These are phyloP conservation scores for Drosophila fungiperda DNA, from an alignment of 2,888 invertebrate genomes.

Conservation along the genomic window DNA sequence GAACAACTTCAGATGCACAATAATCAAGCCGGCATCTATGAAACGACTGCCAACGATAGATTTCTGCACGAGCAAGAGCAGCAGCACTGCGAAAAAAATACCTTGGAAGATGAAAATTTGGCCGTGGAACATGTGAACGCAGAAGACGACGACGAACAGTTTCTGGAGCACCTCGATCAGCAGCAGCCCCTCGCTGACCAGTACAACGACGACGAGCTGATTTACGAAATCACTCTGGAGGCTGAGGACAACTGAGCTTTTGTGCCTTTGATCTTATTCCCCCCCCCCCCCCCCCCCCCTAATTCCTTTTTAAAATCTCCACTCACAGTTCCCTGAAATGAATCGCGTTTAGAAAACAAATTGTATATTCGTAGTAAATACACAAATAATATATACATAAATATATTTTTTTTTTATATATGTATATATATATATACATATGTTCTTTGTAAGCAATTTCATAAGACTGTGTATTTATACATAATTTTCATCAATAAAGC, in stretches of 20 bases:
- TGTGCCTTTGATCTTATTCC: background rate
- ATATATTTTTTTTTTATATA: background rate
- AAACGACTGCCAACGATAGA: constrained; percentile 24
- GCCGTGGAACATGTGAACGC: constrained; percentile 46
- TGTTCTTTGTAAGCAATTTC: constrained; percentile 23
- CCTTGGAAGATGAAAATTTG: constrained; percentile 36
- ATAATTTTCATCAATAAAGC: constrained; percentile 18
- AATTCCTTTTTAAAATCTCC: background rate
- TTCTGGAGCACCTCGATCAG: constrained; percentile 24
- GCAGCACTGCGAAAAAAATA: constrained; percentile 46
- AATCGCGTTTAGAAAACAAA: background rate
- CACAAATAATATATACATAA: constrained; percentile 4
- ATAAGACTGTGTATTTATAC: constrained; percentile 8
- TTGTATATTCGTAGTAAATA: constrained; percentile 26
- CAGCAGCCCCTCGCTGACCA: constrained; percentile 35
- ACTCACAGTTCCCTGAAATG: background rate
- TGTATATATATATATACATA: background rate
- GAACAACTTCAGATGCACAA: constrained; percentile 1
- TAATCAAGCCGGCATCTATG: constrained; percentile 9
- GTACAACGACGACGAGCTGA: constrained; percentile 57
- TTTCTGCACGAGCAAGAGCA: constrained; percentile 28
- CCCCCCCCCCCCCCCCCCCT: background rate
- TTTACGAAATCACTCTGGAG: constrained; percentile 73
- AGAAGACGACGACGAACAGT: constrained; percentile 45
- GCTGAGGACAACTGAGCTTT: constrained; percentile 63